Evolutionary conservation across 1,140 invertebrate genomes (phyloP).

Genomic region (Gonioctena quinquepunctata): DNA sequence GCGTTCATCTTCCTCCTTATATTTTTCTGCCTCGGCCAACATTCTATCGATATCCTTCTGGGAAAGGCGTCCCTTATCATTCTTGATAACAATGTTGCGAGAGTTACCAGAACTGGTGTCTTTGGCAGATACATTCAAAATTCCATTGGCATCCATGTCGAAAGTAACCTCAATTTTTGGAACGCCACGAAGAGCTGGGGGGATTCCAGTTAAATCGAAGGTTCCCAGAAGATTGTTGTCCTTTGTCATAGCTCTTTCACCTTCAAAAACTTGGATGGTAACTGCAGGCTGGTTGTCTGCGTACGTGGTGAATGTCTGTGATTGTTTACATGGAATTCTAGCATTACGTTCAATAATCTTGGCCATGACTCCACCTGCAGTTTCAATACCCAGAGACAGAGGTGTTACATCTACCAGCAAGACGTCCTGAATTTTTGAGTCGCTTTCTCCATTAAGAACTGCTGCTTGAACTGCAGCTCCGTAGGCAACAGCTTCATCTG

Average conservation of each 20-base stretch:
- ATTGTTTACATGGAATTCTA: slow-evolving; percentile 66
- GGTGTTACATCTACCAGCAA: slow-evolving; percentile 62
- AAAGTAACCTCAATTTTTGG: slow-evolving; percentile 75
- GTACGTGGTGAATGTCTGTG: slow-evolving; percentile 68
- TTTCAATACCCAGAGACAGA: slow-evolving; percentile 64
- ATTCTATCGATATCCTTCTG: slow-evolving; percentile 85
- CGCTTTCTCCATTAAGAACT: slow-evolving; percentile 54
- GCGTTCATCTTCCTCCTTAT: slow-evolving; percentile 70
- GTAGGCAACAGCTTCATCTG: slow-evolving; percentile 60
- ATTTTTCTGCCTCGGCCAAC: slow-evolving; percentile 70
- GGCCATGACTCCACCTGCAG: slow-evolving; percentile 67
- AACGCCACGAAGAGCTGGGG: slow-evolving; percentile 60
- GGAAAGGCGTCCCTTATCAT: slow-evolving; percentile 78
- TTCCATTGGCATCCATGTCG: slow-evolving; percentile 72
- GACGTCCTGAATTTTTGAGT: slow-evolving; percentile 58
- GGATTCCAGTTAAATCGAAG: slow-evolving; percentile 72
- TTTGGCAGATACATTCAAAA: slow-evolving; percentile 67
- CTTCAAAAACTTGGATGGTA: slow-evolving; percentile 75
- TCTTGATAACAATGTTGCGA: slow-evolving; percentile 74
- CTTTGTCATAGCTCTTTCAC: slow-evolving; percentile 77
- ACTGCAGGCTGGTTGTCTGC: slow-evolving; percentile 73
- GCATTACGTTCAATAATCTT: slow-evolving; percentile 68
- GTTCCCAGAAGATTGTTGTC: slow-evolving; percentile 78
- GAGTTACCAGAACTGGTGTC: slow-evolving; percentile 59
- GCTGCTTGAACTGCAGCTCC: slow-evolving; percentile 60